Conservation (phyloP, 1,140 invertebrate species). For the Monochamus saltuarius region DNA sequence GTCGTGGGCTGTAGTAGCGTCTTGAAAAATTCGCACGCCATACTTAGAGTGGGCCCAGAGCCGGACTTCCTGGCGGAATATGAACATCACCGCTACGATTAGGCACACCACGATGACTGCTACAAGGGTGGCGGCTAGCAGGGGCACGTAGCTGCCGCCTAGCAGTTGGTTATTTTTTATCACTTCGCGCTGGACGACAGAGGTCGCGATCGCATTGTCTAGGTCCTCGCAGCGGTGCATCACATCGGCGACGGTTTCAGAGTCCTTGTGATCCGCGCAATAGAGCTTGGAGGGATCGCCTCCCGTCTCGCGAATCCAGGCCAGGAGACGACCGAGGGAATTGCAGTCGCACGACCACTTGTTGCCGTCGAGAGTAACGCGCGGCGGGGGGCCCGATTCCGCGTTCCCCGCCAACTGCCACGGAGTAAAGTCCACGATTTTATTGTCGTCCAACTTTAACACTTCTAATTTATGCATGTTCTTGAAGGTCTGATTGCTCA, state of each 20-base stretch:
- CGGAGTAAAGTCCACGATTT: constrained; percentile 72
- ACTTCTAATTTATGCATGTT: constrained; percentile 73
- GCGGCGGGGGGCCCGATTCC: constrained; percentile 57
- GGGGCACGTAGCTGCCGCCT: constrained; percentile 67
- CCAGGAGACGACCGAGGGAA: constrained; percentile 63
- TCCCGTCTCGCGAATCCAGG: constrained; percentile 64
- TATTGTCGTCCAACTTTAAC: constrained; percentile 77
- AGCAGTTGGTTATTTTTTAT: constrained; percentile 58
- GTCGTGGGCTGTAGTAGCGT: constrained; percentile 55
- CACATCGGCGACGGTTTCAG: constrained; percentile 60
- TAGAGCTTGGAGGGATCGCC: constrained; percentile 63
- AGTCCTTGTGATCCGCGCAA: constrained; percentile 55
- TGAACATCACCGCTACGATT: constrained; percentile 68
- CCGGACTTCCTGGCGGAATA: constrained; percentile 73
- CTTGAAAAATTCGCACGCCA: constrained; percentile 70
- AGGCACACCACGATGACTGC: constrained; percentile 71
- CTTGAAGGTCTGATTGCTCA: constrained; percentile 76
- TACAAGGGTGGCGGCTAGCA: constrained; percentile 69
- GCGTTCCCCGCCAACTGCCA: constrained; percentile 64
- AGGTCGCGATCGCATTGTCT: constrained; percentile 63
- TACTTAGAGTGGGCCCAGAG: constrained; percentile 75
- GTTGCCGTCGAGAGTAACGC: constrained; percentile 68
- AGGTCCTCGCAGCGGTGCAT: constrained; percentile 63
- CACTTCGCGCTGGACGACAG: constrained; percentile 61
- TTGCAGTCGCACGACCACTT: constrained; percentile 74